Base-by-base conservation (phyloP, 2,888 invertebrate species). In the Drepana falcataria region DNA sequence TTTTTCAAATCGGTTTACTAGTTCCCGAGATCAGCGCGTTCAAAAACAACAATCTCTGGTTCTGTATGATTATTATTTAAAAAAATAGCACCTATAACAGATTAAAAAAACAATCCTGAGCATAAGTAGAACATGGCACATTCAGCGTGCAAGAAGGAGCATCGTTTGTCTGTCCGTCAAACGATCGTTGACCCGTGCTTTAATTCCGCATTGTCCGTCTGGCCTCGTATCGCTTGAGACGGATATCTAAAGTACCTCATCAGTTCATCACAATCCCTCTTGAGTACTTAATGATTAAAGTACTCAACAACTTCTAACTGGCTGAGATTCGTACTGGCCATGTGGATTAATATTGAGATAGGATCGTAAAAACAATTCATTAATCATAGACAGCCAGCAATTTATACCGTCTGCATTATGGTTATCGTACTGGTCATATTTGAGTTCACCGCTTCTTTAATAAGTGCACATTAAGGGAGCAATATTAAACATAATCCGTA, bases 131-230 rank as follows among this genome's bases (percentile, higher is more conserved):
- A 9, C 6, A 9, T 63, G 59, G 52, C 56, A 56, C 53, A 55
- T 51, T 48, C 57, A 52, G 44, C 59, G 63, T 55, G 44, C 52
- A 54, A 69, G 65, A 57, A 59, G 67, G 70, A 62, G 44, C 53
- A 48, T 57, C 59, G 65, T 61, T 63, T 54, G 66, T 63, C 63
- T 57, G 60, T 59, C 61, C 61, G 69, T 68, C 66, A 61, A 64
- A 61, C 66, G 78, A 70, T 66, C 77, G 61, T 71, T 79, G 81
- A 77, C 81, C 80, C 67, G 60, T 55, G 53, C 61, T 55, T 69
- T 69, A 66, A 74, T 75, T 79, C 78, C 75, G 72, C 71, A 69
- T 75, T 74, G 75, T 71, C 48, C 57, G 58, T 47, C 57, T 62
- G 9, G 44, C 53, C 54, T 60, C 64, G 63, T 61, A 58, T 57